Base-by-base conservation (phyloP, 2,888 invertebrate species). In the Trisateles emortualis region DNA sequence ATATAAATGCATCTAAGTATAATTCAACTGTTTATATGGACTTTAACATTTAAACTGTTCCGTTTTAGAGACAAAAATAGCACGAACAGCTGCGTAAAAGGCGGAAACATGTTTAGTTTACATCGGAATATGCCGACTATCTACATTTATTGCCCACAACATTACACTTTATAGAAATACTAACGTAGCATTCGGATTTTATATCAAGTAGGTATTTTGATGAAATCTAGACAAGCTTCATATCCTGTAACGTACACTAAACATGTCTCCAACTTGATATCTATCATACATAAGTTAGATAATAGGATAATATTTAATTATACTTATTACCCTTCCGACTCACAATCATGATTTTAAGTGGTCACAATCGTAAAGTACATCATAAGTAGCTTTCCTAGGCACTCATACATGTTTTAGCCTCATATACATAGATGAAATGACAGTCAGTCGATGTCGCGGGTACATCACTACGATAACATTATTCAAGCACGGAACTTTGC, bases 361-460 rank as follows among this genome's bases (percentile, higher is more conserved):
- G 90, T 92, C 90, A 83, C 80, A 83, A 81, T 85, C 76, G 82
- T 90, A 79, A 87, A 67, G 84, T 90, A 90, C 83, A 87, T 92
- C 91, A 91, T 92, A 92, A 92, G 90, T 91, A 87, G 87, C 83
- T 78, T 88, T 86, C 79, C 88, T 92, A 92, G 92, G 92, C 92
- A 92, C 92, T 91, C 86, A 74, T 86, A 88, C 72, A 86, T 77
- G 77, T 79, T 81, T 67, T 86, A 90, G 90, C 90, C 88, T 88
- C 86, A 71, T 83, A 74, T 59, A 67, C 67, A 81, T 78, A 70
- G 74, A 73, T 77, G 76, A 75, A 77, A 72, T 73, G 76, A 79
- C 74, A 76, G 71, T 88, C 88, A 83, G 81, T 83, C 80, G 73
- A 79, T 76, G 74, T 75, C 65, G 70, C 57, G 71, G 69, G 76